Conservation (phyloP, 1,140 invertebrate species). For the Polypedilum vanderplanki region DNA sequence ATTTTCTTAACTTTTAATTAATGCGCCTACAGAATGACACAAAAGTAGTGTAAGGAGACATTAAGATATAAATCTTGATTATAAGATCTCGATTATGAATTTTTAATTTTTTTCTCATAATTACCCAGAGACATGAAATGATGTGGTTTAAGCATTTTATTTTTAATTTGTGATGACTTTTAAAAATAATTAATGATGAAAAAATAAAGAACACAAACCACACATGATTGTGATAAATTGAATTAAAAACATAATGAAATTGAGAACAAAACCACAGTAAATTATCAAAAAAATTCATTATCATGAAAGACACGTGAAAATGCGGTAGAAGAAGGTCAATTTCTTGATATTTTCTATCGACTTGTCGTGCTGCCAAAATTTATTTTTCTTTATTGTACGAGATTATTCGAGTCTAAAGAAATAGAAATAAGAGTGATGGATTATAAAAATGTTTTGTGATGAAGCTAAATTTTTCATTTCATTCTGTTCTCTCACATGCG, state of each 20-base stretch:
- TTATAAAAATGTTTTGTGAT: not conserved
- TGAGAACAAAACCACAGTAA: no score
- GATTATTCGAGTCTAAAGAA: not conserved
- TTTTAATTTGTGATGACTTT: no score
- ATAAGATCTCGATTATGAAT: not conserved
- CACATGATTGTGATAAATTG: no score
- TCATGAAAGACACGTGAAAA: no score
- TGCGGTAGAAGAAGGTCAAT: no score
- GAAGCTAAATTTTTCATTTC: not conserved
- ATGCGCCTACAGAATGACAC: not conserved
- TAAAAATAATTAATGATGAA: no score
- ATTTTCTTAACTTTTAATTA: constrained; percentile 8
- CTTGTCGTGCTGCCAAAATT: not conserved
- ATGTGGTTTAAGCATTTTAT: no score
- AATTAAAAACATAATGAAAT: no score
- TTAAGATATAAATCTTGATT: constrained; percentile 19
- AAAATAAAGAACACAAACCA: no score
- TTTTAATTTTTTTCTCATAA: not conserved
- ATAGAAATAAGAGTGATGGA: not conserved
- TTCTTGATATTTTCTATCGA: no score
- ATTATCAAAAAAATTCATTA: no score
- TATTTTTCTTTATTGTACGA: not conserved
- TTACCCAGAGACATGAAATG: no score
- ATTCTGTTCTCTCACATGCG: not conserved
- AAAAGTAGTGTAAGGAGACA: constrained; percentile 2